Evolutionary conservation across 2,888 invertebrate species (phyloP).

Genomic region (Pyrocoelia pectoralis): DNA sequence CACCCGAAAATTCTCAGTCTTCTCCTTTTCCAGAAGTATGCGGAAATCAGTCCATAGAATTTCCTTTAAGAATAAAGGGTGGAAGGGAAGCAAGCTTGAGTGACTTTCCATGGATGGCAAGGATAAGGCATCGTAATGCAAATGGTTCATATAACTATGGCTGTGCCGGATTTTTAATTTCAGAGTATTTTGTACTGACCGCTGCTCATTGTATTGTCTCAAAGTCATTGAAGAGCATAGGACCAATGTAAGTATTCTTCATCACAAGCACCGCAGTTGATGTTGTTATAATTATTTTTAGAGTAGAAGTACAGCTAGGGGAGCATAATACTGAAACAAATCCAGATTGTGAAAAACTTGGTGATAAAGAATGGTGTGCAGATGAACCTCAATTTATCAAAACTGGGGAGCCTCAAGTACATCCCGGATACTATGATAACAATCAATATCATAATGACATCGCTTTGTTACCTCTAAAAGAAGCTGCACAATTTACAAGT

Average conservation of each 20-base stretch:
- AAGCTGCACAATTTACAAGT: conserved; percentile 59
- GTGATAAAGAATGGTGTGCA: conserved; percentile 55
- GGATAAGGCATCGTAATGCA: conserved; percentile 60
- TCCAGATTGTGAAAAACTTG: conserved; percentile 59
- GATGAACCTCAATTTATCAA: conserved; percentile 56
- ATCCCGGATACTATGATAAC: conserved; percentile 56
- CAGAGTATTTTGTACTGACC: conserved; percentile 63
- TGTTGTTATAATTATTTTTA: neutral
- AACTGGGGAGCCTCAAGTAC: conserved; percentile 58
- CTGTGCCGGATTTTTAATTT: conserved; percentile 65
- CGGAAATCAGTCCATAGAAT: conserved; percentile 48
- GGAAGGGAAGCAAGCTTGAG: conserved; percentile 60
- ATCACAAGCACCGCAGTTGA: no score
- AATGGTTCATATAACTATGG: conserved; percentile 49
- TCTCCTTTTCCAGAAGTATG: conserved; percentile 51
- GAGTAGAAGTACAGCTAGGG: conserved; percentile 57
- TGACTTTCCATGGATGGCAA: conserved; percentile 65
- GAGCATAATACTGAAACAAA: conserved; percentile 61
- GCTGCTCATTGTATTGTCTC: conserved; percentile 63
- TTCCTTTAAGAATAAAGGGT: conserved; percentile 53
- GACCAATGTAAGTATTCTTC: conserved; percentile 58
- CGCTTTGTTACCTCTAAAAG: conserved; percentile 59
- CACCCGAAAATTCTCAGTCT: neutral
- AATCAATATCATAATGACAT: conserved; percentile 58
- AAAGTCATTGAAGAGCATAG: conserved; percentile 39